A percentile compares a stretch with the other conserved stretches of the same genome.
Evolutionary conservation across 2,888 invertebrate species (phyloP).

Genomic region (Patella ulyssiponensis): DNA sequence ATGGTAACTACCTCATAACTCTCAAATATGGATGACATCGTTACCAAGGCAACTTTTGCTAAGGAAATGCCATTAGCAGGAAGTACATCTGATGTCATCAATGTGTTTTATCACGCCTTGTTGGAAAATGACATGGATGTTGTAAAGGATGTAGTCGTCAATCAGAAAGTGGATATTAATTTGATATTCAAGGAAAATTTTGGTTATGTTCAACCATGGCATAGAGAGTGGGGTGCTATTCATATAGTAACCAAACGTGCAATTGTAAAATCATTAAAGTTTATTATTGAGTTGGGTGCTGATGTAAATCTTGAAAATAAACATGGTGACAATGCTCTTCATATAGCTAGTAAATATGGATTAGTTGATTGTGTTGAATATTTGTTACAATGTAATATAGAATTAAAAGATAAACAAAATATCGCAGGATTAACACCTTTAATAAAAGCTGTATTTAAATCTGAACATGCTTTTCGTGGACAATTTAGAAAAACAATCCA

Average conservation of each 20-base stretch:
- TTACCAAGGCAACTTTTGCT: constrained; percentile 16
- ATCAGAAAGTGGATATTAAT: constrained; percentile 45
- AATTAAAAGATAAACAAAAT: constrained; percentile 51
- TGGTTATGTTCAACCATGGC: constrained; percentile 46
- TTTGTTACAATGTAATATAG: constrained; percentile 43
- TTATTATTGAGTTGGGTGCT: constrained; percentile 49
- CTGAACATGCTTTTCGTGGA: constrained; percentile 48
- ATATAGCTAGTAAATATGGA: constrained; percentile 57
- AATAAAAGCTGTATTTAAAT: constrained; percentile 53
- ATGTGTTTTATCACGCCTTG: constrained; percentile 47
- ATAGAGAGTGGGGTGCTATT: constrained; percentile 47
- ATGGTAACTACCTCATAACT: not conserved
- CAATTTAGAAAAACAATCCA: constrained; percentile 51
- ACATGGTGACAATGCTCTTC: constrained; percentile 55
- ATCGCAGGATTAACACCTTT: constrained; percentile 59
- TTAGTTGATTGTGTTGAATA: constrained; percentile 47
- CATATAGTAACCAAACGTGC: constrained; percentile 50
- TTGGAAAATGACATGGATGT: constrained; percentile 44
- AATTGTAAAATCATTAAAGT: constrained; percentile 40
- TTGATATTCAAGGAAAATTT: constrained; percentile 44
- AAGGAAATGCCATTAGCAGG: constrained; percentile 11
- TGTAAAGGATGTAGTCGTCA: constrained; percentile 38
- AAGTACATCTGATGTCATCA: constrained; percentile 16
- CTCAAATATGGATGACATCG: not conserved
- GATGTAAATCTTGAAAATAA: constrained; percentile 46